These are phyloP conservation scores for Drosophila quinaria DNA, from an alignment of 2,888 invertebrate genomes.

Conservation along the genomic window DNA sequence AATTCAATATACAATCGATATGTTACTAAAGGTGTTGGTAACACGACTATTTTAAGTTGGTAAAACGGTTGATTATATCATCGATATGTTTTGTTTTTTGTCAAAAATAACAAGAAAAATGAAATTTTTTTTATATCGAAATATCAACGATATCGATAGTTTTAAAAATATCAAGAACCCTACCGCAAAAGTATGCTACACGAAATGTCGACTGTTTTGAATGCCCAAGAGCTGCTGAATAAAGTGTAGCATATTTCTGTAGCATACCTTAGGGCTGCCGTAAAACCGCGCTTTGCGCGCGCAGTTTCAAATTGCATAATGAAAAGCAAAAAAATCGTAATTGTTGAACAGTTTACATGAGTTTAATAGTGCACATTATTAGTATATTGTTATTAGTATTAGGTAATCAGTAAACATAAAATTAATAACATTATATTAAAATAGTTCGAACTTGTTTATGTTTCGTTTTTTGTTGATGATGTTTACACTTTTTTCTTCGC, in stretches of 20 bases:
- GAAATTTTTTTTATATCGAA: no score
- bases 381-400: slow-evolving; percentile 65
- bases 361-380: slow-evolving; percentile 61
- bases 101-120: no score
- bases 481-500: slow-evolving; percentile 25
- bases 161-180: no score
- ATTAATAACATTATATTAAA: slow-evolving; percentile 58
- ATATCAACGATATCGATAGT: no score
- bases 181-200: slow-evolving; percentile 30
- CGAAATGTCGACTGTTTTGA: not conserved
- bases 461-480: slow-evolving; percentile 23
- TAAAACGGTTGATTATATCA: no score
- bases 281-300: not conserved
- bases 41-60: no score
- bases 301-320: not conserved
- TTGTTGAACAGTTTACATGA: slow-evolving; percentile 56
- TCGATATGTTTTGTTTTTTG: no score
- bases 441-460: slow-evolving; percentile 33
- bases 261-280: slow-evolving; percentile 2
- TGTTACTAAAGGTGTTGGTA: no score
- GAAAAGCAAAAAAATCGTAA: not conserved
- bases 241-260: not conserved
- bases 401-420: slow-evolving; percentile 57
- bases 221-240: not conserved
- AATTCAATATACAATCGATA: no score